Percentiles rank a stretch among this genome's conserved stretches.
phyloP scores from a whole-genome alignment of 2,113 vertebrate species.

The Chiloscyllium plagiosum region DNA sequence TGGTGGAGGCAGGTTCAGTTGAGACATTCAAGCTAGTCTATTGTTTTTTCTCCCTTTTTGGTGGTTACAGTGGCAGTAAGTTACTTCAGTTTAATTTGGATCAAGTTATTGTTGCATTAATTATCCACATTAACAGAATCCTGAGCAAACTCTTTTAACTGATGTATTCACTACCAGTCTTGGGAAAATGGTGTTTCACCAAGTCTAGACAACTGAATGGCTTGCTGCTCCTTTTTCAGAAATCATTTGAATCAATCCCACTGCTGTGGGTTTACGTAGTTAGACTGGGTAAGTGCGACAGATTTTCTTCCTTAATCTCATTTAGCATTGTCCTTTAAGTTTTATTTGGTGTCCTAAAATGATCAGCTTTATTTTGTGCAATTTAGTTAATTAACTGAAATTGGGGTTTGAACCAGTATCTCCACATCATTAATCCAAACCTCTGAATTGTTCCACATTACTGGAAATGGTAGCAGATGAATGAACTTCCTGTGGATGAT shows the following conservation, averaged over 20 bases:
- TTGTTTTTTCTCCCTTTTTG: too few relatives aligned
- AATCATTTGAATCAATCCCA: too few relatives aligned
- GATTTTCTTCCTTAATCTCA: too few relatives aligned
- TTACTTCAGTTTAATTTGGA: not conserved
- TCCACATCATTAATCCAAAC: not conserved
- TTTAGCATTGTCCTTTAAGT: too few relatives aligned
- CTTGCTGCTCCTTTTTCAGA: too few relatives aligned
- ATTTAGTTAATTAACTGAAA: not conserved
- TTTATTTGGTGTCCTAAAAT: not conserved
- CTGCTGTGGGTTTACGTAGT: too few relatives aligned
- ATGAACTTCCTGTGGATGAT: not conserved
- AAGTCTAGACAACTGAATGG: too few relatives aligned
- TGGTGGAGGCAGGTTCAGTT: too few relatives aligned
- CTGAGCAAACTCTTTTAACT: not conserved
- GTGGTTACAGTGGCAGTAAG: too few relatives aligned
- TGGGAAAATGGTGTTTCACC: too few relatives aligned
- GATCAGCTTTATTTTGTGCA: not conserved
- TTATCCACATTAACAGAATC: not conserved
- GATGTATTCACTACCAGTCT: too few relatives aligned
- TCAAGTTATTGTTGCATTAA: not conserved
- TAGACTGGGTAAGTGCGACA: not conserved
- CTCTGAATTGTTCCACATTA: not conserved
- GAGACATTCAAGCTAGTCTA: too few relatives aligned
- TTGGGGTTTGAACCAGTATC: not conserved
- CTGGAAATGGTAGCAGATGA: not conserved